Evolutionary conservation across 1,140 invertebrate species (phyloP).

Genomic region (Sipha flava): DNA sequence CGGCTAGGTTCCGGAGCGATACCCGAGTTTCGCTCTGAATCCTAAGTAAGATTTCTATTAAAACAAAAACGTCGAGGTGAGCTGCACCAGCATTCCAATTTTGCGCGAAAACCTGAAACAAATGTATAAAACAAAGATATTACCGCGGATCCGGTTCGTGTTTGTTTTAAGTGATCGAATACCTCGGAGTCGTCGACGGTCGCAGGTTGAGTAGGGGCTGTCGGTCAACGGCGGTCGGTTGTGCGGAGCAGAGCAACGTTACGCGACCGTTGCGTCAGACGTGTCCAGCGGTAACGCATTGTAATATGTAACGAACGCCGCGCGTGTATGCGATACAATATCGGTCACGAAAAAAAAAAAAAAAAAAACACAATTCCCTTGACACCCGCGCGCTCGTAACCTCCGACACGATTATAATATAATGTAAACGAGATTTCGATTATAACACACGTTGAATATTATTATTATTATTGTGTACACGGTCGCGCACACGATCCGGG

Average conservation of each 20-base stretch:
- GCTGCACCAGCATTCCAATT: too few relatives aligned
- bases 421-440: slow-evolving; percentile 1
- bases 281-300: neutral
- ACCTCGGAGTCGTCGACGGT: too few relatives aligned
- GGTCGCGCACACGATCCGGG: too few relatives aligned
- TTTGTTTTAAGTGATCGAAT: too few relatives aligned
- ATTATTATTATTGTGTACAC: neutral
- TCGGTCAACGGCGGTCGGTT: neutral
- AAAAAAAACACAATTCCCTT: slow-evolving; percentile 13
- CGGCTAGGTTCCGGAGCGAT: too few relatives aligned
- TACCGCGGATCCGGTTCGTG: too few relatives aligned
- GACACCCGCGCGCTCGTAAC: neutral
- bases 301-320: neutral
- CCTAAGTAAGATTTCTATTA: too few relatives aligned
- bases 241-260: neutral
- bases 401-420: slow-evolving; percentile 12
- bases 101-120: too few relatives aligned
- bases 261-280: neutral
- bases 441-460: neutral
- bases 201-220: neutral
- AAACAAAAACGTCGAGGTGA: too few relatives aligned
- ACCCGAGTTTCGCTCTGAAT: too few relatives aligned
- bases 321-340: neutral
- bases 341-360: slow-evolving; percentile 31
- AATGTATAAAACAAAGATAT: too few relatives aligned